These are phyloP conservation scores for Psittacula cyanocephala DNA, from an alignment of 2,113 vertebrate species.

Conservation along the genomic window DNA sequence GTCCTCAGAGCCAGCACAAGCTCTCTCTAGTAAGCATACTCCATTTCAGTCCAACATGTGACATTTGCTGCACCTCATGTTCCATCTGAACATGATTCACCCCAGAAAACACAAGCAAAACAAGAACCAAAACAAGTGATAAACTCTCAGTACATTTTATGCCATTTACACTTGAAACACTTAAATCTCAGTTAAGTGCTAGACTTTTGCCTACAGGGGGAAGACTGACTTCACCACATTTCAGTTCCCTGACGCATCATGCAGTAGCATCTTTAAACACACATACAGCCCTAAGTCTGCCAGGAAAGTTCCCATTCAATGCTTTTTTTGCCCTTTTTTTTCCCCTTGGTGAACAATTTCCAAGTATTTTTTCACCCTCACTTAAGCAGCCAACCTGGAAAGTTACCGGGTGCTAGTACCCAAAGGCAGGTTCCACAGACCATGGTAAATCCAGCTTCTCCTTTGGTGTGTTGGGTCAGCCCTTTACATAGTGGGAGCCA, in stretches of 20 bases:
- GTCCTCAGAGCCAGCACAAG: neutral
- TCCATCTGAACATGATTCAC: neutral
- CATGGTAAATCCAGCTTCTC: neutral
- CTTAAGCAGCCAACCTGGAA: neutral
- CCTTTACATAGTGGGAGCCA: neutral
- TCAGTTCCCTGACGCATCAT: neutral
- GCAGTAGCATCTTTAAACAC: neutral
- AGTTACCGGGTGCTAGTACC: neutral
- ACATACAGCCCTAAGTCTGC: neutral
- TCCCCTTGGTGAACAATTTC: neutral
- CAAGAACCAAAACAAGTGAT: neutral
- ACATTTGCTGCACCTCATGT: neutral
- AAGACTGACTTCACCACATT: neutral
- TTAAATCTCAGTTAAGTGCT: neutral
- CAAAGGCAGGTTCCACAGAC: neutral
- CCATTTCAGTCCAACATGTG: neutral
- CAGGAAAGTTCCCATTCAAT: neutral
- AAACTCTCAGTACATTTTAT: neutral
- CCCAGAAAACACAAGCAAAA: too few species aligned
- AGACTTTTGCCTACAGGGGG: neutral
- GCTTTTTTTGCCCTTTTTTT: neutral
- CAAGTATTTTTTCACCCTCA: fast-evolving
- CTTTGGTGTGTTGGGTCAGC: neutral
- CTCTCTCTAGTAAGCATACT: neutral
- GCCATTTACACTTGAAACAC: neutral